Evolutionary conservation across 2,888 invertebrate species (phyloP), one percentile per base, ranked within the genome.

Genomic region (Agrochola circellaris): DNA sequence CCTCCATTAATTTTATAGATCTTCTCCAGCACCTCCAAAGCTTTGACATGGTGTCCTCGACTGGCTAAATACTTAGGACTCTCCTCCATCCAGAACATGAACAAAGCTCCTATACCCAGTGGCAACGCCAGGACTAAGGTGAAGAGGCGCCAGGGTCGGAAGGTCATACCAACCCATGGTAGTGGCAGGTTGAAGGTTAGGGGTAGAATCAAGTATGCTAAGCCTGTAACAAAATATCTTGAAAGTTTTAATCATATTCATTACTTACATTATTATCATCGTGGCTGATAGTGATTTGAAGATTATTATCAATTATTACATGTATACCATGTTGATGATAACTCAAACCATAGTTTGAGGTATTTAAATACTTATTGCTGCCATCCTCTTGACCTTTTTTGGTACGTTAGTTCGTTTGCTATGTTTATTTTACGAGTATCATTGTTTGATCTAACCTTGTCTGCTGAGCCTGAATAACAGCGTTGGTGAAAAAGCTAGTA

Each of bases 21-120:
- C 13, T 75, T 87, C 71, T 75, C 88, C 76, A 95, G 80, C 11
- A 94, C 91, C 3, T 90, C 86, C 72, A 98, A 86, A 0, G 98
- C 97, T 82, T 97, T 95, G 0, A 96, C 94, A 6, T 94, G 92
- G 74, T 97, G 93, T 0, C 97, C 97, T 82, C 97, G 97, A 38
- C 97, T 97, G 11, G 98, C 96, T 75, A 98, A 94, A 90, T 97
- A 98, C 91, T 98, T 98, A 0, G 98, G 98, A 86, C 98, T 98
- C 91, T 98, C 98, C 0, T 98, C 97, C 51, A 98, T 94, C 62
- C 93, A 95, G 0, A 95, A 90, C 56, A 97, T 93, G 75, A 97
- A 94, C 0, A 97, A 17, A 0, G 97, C 97, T 64, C 98, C 97
- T 0, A 97, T 51, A 0, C 93, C 94, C 9, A 94, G 75, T 0